Conservation (phyloP, 2,113 vertebrate species). For the Dromiciops gliroides region DNA sequence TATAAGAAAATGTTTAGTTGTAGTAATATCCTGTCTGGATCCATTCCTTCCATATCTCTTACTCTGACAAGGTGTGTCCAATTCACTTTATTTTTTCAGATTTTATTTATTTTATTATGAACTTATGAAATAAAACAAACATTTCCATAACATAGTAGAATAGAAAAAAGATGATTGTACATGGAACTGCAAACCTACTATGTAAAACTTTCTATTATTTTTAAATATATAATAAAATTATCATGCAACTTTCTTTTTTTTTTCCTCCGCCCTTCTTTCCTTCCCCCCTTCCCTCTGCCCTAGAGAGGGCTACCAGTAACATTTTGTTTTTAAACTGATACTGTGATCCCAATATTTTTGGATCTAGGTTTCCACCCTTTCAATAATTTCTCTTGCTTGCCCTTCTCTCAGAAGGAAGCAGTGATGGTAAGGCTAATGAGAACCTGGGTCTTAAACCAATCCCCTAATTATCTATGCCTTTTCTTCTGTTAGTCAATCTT, state of each 20-base stretch:
- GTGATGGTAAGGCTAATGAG: neutral
- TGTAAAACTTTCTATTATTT: neutral
- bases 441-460: neutral
- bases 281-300: neutral
- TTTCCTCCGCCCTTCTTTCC: no score
- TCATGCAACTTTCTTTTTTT: neutral
- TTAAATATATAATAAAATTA: neutral
- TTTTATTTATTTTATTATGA: neutral
- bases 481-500: neutral
- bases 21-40: neutral
- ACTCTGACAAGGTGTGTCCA: neutral
- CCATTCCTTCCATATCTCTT: neutral
- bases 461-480: neutral
- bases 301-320: no score
- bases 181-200: neutral
- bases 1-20: no score
- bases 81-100: neutral
- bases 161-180: neutral
- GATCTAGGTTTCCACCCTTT: neutral
- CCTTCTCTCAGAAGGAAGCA: neutral
- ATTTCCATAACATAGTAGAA: neutral
- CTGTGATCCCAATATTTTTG: neutral
- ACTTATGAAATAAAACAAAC: neutral
- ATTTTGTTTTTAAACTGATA: neutral
- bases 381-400: neutral